phyloP scores from a whole-genome alignment of 2,888 invertebrate species.

The Maniola hyperantus region DNA sequence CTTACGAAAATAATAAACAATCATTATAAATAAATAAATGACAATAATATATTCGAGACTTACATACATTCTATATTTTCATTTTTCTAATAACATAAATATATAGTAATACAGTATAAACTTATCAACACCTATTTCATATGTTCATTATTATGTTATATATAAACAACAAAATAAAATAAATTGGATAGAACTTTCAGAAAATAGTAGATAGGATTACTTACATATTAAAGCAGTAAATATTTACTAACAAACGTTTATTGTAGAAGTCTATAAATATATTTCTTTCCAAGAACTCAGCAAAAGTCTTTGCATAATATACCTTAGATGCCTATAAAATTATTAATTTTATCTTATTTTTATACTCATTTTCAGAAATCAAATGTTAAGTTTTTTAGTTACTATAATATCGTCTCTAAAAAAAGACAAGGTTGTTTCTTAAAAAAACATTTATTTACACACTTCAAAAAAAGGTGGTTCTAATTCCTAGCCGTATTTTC shows the following conservation, averaged over 20 bases:
- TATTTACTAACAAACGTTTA: slow-evolving; percentile 17
- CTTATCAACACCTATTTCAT: slow-evolving; percentile 15
- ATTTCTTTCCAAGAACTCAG: slow-evolving; percentile 8
- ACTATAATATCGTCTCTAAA: too few relatives aligned
- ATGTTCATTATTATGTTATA: neutral
- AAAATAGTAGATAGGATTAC: slow-evolving; percentile 28
- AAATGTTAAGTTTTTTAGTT: neutral
- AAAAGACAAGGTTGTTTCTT: too few relatives aligned
- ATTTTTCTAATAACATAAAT: neutral
- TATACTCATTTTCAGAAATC: neutral
- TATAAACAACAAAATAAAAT: slow-evolving; percentile 12
- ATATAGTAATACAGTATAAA: slow-evolving; percentile 5
- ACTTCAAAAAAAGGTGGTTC: too few relatives aligned
- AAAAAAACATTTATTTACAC: too few relatives aligned
- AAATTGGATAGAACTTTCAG: slow-evolving; percentile 20
- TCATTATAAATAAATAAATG: slow-evolving; percentile 10
- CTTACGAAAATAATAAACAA: neutral
- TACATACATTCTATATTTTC: neutral
- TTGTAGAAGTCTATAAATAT: slow-evolving; percentile 24
- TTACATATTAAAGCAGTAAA: slow-evolving; percentile 23
- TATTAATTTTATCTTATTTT: neutral
- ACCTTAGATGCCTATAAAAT: neutral
- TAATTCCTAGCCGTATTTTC: too few relatives aligned
- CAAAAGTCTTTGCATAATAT: slow-evolving; percentile 17
- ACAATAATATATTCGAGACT: slow-evolving; percentile 8